Conservation (phyloP, 2,797 vertebrate genomes). For the Balearica regulorum region DNA sequence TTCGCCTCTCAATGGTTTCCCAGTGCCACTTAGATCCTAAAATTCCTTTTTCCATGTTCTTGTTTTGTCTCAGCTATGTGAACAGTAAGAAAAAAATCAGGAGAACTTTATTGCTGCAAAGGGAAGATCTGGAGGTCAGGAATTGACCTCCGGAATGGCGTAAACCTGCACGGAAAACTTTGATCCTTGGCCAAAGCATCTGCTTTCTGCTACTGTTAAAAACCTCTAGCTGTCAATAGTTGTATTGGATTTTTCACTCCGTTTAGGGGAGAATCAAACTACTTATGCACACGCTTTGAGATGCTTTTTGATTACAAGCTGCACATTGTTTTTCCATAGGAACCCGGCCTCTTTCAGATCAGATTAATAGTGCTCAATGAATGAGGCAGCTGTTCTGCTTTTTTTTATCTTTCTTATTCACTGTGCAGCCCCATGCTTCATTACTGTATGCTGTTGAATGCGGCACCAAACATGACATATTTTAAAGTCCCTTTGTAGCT, state of each 20-base stretch:
- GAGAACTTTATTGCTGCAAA: not conserved
- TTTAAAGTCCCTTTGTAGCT: not conserved
- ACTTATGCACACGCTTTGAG: not conserved
- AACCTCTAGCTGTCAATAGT: not conserved
- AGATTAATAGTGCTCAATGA: not conserved
- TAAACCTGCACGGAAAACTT: not conserved
- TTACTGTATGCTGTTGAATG: not conserved
- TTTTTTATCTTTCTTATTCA: not conserved
- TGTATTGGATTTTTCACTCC: not conserved
- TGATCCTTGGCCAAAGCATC: not conserved
- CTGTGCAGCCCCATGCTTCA: not conserved
- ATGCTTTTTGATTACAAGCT: not conserved
- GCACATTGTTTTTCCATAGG: not conserved
- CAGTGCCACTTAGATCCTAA: not conserved
- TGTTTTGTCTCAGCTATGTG: not conserved
- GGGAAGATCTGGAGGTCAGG: not conserved
- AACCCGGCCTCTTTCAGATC: not conserved
- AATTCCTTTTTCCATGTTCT: not conserved
- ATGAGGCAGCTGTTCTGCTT: conserved; percentile 4
- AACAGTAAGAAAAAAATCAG: not conserved
- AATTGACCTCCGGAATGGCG: not conserved
- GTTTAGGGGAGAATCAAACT: not conserved
- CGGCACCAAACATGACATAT: not conserved
- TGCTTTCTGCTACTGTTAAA: not conserved
- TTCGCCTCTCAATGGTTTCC: not conserved